These are phyloP conservation scores for Onychostruthus taczanowskii DNA, from an alignment of 2,113 vertebrate genomes.

Conservation along the genomic window DNA sequence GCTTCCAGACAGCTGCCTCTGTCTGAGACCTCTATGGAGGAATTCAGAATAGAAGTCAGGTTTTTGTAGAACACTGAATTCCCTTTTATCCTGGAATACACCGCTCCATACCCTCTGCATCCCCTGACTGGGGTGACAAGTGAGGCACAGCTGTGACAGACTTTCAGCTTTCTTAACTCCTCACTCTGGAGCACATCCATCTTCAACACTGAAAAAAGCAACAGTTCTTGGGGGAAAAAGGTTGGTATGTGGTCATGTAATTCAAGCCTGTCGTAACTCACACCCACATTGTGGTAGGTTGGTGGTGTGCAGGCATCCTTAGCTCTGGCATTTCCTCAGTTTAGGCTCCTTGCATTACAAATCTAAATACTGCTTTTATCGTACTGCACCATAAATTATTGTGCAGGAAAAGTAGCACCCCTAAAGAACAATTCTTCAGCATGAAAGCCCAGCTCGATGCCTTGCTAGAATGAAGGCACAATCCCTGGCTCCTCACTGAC, in stretches of 20 bases:
- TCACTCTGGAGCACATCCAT: background rate
- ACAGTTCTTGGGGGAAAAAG: background rate
- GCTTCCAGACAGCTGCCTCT: background rate
- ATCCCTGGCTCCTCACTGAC: background rate
- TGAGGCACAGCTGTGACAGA: background rate
- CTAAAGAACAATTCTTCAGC: background rate
- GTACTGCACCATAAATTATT: rapidly evolving
- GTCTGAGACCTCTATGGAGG: background rate
- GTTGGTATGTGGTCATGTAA: constrained; percentile 24
- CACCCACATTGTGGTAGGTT: constrained; percentile 14
- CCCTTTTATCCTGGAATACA: background rate
- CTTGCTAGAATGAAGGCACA: background rate
- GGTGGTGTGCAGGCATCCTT: background rate
- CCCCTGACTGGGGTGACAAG: rapidly evolving
- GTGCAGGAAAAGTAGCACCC: background rate
- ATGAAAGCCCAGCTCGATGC: background rate
- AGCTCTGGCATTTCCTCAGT: background rate
- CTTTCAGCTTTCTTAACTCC: background rate
- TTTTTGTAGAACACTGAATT: background rate
- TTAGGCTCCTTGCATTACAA: background rate
- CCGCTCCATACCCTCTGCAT: background rate
- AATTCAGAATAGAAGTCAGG: background rate
- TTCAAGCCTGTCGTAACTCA: constrained; percentile 30
- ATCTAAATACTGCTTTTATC: background rate
- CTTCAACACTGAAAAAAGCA: background rate